These are phyloP conservation scores for Micromesistius poutassou DNA, from an alignment of 2,797 vertebrate species.

Conservation along the genomic window DNA sequence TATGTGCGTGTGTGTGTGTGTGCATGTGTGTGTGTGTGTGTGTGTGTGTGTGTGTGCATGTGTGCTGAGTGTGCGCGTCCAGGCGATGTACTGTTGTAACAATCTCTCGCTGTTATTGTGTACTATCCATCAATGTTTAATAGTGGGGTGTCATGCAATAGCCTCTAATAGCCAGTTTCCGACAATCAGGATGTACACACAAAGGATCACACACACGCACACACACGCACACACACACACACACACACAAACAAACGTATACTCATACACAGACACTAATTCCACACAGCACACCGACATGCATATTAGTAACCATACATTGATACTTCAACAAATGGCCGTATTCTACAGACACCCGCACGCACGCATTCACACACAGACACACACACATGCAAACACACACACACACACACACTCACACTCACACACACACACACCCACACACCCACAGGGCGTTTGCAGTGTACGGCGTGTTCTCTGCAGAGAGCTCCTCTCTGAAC, in stretches of 20 bases:
- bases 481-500: constrained; percentile 18
- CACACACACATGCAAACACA: neutral
- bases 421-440: constrained; percentile 12
- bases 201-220: constrained; percentile 1
- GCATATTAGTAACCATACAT: neutral
- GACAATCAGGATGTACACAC: neutral
- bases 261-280: too few relatives aligned
- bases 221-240: constrained; percentile 6
- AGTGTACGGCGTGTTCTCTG: constrained; percentile 23
- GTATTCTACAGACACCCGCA: neutral
- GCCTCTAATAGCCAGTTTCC: constrained; percentile 17
- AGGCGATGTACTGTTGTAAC: neutral
- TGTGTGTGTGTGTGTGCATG: constrained; percentile 6
- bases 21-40: neutral
- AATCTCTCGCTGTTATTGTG: constrained; percentile 17
- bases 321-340: neutral
- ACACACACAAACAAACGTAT: neutral
- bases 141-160: constrained; percentile 7
- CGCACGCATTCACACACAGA: neutral
- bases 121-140: constrained; percentile 22
- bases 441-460: constrained; percentile 15
- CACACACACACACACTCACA: neutral
- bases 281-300: constrained; percentile 1
- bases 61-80: neutral
- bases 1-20: neutral